Evolutionary conservation across 53 echinoderm and acorn worm genomes (phyloP).

Genomic region (Stichopus horrens): DNA sequence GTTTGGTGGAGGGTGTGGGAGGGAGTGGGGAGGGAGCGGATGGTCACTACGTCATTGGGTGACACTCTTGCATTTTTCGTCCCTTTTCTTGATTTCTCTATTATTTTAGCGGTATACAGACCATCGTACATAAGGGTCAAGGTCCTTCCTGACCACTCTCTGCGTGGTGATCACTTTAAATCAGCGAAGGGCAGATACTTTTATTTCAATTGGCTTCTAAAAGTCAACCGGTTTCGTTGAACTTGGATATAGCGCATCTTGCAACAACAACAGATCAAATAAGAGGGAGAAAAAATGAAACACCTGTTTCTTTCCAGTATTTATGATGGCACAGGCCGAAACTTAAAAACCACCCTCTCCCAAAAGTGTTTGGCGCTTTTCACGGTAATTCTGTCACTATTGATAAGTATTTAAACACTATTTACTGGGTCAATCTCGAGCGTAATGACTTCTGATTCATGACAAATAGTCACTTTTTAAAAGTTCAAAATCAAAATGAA

Average conservation of each 20-base stretch:
- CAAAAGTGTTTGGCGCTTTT: neutral
- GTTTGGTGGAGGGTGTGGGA: too few relatives aligned
- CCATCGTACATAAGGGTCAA: neutral
- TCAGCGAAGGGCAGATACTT: neutral
- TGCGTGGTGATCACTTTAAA: neutral
- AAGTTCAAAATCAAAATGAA: neutral
- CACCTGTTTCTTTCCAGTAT: slow-evolving; percentile 23
- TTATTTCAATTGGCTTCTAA: neutral
- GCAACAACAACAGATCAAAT: neutral
- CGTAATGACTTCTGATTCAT: neutral
- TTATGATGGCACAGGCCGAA: slow-evolving; percentile 9
- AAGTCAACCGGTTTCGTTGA: neutral
- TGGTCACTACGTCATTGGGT: too few relatives aligned
- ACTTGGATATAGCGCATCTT: neutral
- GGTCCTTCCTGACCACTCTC: neutral
- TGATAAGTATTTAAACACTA: neutral
- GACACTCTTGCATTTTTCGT: too few relatives aligned
- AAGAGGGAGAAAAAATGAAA: neutral
- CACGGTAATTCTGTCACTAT: neutral
- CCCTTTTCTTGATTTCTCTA: too few relatives aligned
- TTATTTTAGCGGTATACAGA: too few relatives aligned
- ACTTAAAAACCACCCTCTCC: slow-evolving; percentile 12
- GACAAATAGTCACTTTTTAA: neutral
- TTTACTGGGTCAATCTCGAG: neutral
- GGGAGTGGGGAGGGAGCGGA: too few relatives aligned